These are phyloP conservation scores for Corythoichthys haematopterus DNA, from an alignment of 2,113 vertebrate species.

Conservation along the genomic window DNA sequence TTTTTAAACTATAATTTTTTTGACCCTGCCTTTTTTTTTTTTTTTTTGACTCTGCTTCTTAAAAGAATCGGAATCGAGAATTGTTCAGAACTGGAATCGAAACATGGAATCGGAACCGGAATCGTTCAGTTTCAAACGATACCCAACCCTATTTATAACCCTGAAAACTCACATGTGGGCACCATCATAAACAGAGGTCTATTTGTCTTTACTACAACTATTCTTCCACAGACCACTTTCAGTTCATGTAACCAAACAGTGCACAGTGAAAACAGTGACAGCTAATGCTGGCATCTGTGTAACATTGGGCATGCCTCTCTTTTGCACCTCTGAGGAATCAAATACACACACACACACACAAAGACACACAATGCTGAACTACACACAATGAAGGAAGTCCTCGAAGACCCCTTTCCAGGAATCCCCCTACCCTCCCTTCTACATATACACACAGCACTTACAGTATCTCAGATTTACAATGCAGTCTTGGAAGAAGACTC, in stretches of 20 bases:
- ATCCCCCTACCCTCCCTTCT: conserved; percentile 30
- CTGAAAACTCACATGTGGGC: background rate
- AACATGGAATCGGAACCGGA: too few species aligned
- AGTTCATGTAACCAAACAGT: conserved; percentile 28
- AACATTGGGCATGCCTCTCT: conserved; percentile 17
- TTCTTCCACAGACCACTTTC: background rate
- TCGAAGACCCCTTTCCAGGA: conserved; percentile 54
- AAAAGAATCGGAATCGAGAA: too few species aligned
- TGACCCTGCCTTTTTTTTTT: too few species aligned
- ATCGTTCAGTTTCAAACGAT: too few species aligned
- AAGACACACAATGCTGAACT: conserved; percentile 7
- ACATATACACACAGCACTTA: conserved; percentile 13
- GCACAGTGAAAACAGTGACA: conserved; percentile 15
- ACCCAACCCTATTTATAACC: too few species aligned
- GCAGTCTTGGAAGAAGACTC: conserved; percentile 17
- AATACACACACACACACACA: conserved; percentile 13
- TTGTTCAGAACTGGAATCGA: too few species aligned
- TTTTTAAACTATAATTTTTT: too few species aligned
- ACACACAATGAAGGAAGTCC: conserved; percentile 46
- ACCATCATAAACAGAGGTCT: background rate
- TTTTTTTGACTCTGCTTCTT: too few species aligned
- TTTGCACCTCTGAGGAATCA: conserved; percentile 28
- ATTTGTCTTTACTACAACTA: conserved; percentile 5
- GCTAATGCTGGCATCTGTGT: conserved; percentile 28
- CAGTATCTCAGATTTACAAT: conserved; percentile 35